A percentile compares a stretch with the other conserved stretches of the same genome.
Conservation (phyloP, 2,888 invertebrate species). For the Dexiosoma caninum region DNA sequence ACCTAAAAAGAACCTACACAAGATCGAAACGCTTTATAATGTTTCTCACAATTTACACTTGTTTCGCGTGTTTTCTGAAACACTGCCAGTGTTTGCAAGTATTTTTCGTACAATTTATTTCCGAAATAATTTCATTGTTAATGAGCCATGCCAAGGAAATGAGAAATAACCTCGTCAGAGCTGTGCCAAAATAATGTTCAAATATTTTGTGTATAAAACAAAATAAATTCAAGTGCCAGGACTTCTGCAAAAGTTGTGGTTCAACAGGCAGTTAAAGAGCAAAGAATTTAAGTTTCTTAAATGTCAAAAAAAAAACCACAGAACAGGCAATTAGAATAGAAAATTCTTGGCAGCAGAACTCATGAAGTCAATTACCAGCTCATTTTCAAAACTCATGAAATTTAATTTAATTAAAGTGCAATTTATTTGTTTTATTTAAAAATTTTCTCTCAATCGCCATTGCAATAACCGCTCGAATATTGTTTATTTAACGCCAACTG, state of each 20-base stretch:
- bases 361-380: background rate
- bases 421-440: background rate
- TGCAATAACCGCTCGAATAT: background rate
- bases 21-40: too few relatives aligned
- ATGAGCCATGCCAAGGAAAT: conserved; percentile 1
- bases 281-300: too few relatives aligned
- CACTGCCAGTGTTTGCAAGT: conserved; percentile 8
- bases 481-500: conserved; percentile 6
- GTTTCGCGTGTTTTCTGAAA: too few relatives aligned
- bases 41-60: too few relatives aligned
- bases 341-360: background rate
- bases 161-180: background rate
- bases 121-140: background rate
- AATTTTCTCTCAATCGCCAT: background rate
- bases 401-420: background rate
- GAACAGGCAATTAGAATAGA: background rate
- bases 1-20: too few relatives aligned
- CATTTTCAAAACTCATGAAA: background rate
- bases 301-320: conserved; percentile 1
- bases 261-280: too few relatives aligned
- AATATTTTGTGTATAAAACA: background rate
- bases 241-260: background rate
- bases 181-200: conserved; percentile 32
- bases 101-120: background rate
- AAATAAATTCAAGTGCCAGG: background rate